Evolutionary conservation across 1,140 invertebrate genomes (phyloP), one percentile per base, ranked within the genome.

Genomic region (Diachasmimorpha longicaudata): DNA sequence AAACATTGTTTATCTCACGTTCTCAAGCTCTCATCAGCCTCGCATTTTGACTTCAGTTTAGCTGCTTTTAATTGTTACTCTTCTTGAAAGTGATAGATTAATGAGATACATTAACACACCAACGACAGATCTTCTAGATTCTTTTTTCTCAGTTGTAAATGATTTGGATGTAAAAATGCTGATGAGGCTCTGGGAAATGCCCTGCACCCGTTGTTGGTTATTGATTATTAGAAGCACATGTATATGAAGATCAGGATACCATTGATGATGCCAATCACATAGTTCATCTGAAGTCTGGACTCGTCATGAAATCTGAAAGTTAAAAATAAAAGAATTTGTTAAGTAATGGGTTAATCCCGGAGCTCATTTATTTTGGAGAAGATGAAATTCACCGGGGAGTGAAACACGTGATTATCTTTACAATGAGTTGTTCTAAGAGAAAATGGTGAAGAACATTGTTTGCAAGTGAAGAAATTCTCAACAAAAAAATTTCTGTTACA

Each of bases 251-350:
- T 63, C 10, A 73, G 71, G 9, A 73, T 6, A 1, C 71, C 55
- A 66, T 73, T 73, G 71, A 73, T 23, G 13, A 73, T 14, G 16
- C 71, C 71, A 6, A 73, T 63, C 19, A 73, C 37, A 19, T 73
- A 73, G 19, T 73, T 73, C 52, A 73, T 73, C 55, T 73, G 71
- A 39, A 73, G 36, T 44, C 19, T 63, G 36, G 52, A 21, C 5
- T 73, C 19, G 21, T 73, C 71, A 9, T 4, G 36, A 44, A 73
- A 42, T 16, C 52, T 73, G n/a, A 10, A 66, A 73, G 13, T 10
- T 67, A n/a, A 44, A 16, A 70, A 21, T 8, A 31, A 31, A 31
- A 31, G 2, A 31, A 3, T 6, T 31, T 6, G 2, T 31, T 31
- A 31, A 31, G 2, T 31, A 6, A 31, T 31, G 31, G 31, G 6